These are phyloP conservation scores for Dermatophagoides farinae DNA, from an alignment of 1,140 invertebrate species.

Conservation along the genomic window DNA sequence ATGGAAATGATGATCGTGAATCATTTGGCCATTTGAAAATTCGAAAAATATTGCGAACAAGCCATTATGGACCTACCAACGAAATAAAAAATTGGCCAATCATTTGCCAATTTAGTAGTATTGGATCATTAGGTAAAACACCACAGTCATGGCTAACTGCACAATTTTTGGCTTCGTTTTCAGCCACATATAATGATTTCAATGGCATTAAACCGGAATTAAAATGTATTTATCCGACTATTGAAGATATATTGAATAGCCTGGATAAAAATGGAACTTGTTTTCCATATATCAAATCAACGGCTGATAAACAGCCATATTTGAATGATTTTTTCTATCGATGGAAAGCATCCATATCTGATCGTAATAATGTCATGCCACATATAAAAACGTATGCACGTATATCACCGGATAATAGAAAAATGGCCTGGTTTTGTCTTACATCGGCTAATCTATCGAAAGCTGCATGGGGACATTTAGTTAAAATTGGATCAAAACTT, in stretches of 20 bases:
- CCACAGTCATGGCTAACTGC: slow-evolving; percentile 44
- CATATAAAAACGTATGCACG: slow-evolving; percentile 81
- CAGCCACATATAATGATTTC: neutral
- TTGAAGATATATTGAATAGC: slow-evolving; percentile 55
- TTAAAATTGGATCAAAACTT: slow-evolving; percentile 41
- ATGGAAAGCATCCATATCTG: slow-evolving; percentile 49
- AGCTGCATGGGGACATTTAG: slow-evolving; percentile 69
- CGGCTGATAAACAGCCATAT: slow-evolving; percentile 68
- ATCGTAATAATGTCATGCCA: slow-evolving; percentile 57
- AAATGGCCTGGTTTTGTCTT: slow-evolving; percentile 15
- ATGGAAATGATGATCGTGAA: slow-evolving; percentile 33
- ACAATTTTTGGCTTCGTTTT: slow-evolving; percentile 37
- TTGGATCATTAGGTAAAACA: slow-evolving; percentile 55
- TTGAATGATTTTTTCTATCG: slow-evolving; percentile 51
- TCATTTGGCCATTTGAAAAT: slow-evolving; percentile 51
- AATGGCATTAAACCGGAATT: slow-evolving; percentile 13
- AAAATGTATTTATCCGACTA: slow-evolving; percentile 40
- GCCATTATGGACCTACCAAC: slow-evolving; percentile 25
- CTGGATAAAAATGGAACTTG: slow-evolving; percentile 65
- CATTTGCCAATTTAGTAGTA: slow-evolving; percentile 68
- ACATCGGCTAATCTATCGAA: slow-evolving; percentile 77
- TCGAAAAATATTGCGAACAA: slow-evolving; percentile 34
- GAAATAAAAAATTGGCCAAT: slow-evolving; percentile 37
- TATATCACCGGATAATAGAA: slow-evolving; percentile 37
- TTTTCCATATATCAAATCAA: slow-evolving; percentile 58